A percentile compares a stretch with the other conserved stretches of the same genome.
These are phyloP conservation scores for Eilema depressum DNA, from an alignment of 2,888 invertebrate genomes.

Conservation along the genomic window DNA sequence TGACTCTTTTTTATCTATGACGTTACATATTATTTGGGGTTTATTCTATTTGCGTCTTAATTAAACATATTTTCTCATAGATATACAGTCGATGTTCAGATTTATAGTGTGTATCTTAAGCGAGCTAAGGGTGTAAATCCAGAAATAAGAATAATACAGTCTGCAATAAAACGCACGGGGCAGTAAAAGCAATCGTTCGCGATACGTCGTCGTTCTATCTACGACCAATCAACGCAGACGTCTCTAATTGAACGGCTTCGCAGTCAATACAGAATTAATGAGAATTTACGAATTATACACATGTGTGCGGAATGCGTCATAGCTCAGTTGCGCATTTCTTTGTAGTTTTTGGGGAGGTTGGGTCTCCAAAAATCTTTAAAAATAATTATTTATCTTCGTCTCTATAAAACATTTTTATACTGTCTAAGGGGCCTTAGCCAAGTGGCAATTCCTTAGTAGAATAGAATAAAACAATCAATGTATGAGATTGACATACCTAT, in stretches of 20 bases:
- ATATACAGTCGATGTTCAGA: not conserved
- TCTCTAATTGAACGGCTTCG: slow-evolving; percentile 57
- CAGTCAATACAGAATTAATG: slow-evolving; percentile 40
- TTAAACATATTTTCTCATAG: not conserved
- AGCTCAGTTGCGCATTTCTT: not conserved
- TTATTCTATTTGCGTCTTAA: not conserved
- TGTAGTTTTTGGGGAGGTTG: not conserved
- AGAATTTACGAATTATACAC: slow-evolving; percentile 50
- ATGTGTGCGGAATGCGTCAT: slow-evolving; percentile 22
- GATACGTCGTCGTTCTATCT: slow-evolving; percentile 65
- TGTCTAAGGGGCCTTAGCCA: no score
- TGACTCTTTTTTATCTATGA: not conserved
- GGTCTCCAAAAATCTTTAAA: not conserved
- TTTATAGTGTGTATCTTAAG: slow-evolving; percentile 8
- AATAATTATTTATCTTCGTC: not conserved
- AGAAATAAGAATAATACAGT: slow-evolving; percentile 59
- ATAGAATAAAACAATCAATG: no score
- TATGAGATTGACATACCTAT: no score
- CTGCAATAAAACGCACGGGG: slow-evolving; percentile 69
- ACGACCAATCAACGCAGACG: slow-evolving; percentile 66
- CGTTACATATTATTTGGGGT: not conserved
- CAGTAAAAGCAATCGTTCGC: slow-evolving; percentile 63
- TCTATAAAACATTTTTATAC: not conserved
- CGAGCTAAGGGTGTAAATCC: slow-evolving; percentile 42
- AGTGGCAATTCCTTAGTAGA: no score